Evolutionary conservation across 2,797 vertebrate genomes (phyloP).

Genomic region (Cetoscarus ocellatus): DNA sequence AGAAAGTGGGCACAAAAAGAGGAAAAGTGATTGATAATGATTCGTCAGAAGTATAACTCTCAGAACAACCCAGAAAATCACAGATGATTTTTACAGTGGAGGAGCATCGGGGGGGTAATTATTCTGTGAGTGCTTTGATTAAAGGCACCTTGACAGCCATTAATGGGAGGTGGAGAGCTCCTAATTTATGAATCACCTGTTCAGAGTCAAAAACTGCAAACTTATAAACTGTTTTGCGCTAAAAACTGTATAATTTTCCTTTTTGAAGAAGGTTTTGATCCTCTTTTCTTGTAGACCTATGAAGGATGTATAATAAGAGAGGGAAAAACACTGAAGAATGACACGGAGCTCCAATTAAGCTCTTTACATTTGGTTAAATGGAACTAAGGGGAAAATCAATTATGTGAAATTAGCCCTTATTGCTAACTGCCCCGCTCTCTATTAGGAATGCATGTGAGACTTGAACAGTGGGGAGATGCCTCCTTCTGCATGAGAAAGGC

Average conservation of each 20-base stretch:
- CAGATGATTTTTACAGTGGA: slow-evolving; percentile 1
- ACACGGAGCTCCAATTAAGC: slow-evolving; percentile 39
- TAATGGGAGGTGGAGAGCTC: slow-evolving; percentile 3
- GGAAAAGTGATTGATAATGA: slow-evolving; percentile 4
- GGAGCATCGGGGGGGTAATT: slow-evolving; percentile 25
- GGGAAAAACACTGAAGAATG: slow-evolving; percentile 33
- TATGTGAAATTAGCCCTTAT: slow-evolving; percentile 47
- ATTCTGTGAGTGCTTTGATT: slow-evolving; percentile 44
- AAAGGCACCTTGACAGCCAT: slow-evolving; percentile 53
- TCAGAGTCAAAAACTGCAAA: slow-evolving; percentile 2
- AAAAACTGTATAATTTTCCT: background rate
- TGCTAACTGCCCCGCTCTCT: slow-evolving; percentile 37
- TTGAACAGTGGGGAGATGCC: slow-evolving; percentile 16
- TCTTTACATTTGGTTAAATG: slow-evolving; percentile 45
- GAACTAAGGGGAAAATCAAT: slow-evolving; percentile 59
- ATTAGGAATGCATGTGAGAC: slow-evolving; percentile 16
- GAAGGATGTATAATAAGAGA: slow-evolving; percentile 16
- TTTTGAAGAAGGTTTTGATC: background rate
- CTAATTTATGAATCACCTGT: slow-evolving; percentile 11
- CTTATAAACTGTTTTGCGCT: background rate
- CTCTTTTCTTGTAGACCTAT: background rate
- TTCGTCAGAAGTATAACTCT: slow-evolving; percentile 1
- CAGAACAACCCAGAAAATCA: slow-evolving; percentile 11
- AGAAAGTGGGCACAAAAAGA: background rate
- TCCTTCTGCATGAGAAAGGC: slow-evolving; percentile 56